These are phyloP conservation scores for Andinoacara biseriatus DNA, from an alignment of 2,113 vertebrate species.

Conservation along the genomic window DNA sequence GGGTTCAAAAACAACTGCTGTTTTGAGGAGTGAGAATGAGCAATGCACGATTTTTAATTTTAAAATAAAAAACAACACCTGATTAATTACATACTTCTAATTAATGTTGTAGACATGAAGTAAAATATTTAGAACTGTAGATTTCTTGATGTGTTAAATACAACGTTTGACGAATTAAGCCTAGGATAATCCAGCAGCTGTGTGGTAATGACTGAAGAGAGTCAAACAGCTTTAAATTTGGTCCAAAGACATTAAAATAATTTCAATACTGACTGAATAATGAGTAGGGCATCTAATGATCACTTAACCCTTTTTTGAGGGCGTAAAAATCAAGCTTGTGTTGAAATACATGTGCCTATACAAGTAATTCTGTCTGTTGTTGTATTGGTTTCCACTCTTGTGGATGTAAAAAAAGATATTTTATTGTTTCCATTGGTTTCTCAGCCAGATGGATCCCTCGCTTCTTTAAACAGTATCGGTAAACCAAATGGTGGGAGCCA, in stretches of 20 bases:
- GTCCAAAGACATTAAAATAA: not conserved
- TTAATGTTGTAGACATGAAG: not conserved
- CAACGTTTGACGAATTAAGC: not conserved
- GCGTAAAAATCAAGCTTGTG: no score
- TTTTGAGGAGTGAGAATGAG: rapidly evolving
- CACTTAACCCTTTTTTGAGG: not conserved
- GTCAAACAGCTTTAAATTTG: not conserved
- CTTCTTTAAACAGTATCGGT: not conserved
- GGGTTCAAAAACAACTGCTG: not conserved
- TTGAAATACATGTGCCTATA: not conserved
- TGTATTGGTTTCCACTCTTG: not conserved
- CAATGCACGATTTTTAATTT: not conserved
- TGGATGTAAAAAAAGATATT: not conserved
- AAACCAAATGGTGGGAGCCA: not conserved
- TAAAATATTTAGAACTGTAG: not conserved
- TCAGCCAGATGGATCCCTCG: not conserved
- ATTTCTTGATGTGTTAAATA: not conserved
- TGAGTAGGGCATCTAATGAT: not conserved
- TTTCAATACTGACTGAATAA: rapidly evolving
- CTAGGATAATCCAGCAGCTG: not conserved
- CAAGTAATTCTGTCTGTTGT: not conserved
- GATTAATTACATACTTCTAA: not conserved
- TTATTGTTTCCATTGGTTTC: not conserved
- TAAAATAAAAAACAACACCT: not conserved
- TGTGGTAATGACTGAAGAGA: not conserved